Evolutionary conservation across 2,888 invertebrate genomes (phyloP), one percentile per base, ranked within the genome.

Genomic region (Atethmia centrago): DNA sequence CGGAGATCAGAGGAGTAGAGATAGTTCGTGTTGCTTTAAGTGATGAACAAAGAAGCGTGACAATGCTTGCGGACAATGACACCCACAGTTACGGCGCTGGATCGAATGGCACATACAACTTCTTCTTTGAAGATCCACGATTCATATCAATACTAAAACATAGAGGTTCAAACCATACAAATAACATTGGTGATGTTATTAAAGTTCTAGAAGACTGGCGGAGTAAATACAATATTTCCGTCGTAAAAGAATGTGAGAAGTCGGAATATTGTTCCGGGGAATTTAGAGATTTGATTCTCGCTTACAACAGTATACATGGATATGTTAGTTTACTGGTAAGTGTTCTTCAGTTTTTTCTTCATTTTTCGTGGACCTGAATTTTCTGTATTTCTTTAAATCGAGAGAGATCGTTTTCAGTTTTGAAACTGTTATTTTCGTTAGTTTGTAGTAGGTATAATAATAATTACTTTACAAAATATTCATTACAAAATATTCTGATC

Each of bases 281-380:
- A 70, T 95, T 97, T 72, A 93, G 97, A 71, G 97, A 97, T 80
- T 93, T 98, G 82, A 96, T 98, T 45, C 90, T 96, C 5, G 96
- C 96, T 0, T 98, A 98, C 92, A 97, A 97, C 74, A 95, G 97
- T 72, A 97, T 98, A 81, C 99, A 99, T 92, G 98, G 98, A 74
- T 98, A 98, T 93, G 97, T 98, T 83, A 98, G 98, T 74, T 95
- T 99, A 67, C 94, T 98, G 92, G 98, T 99, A 90, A 97, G 97
- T 94, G 40, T 45, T 28, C 2, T 16, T 62, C 10, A 28, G 19
- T 56, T 55, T 3, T 56, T 68, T 45, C 9, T 64, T 0, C 28
- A 25, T 56, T 36, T 19, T 58, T 40, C 47, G n/a, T 47, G n/a
- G n/a, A n/a, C n/a, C n/a, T n/a, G n/a, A 25, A 16, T 40, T 55